Evolutionary conservation across 1,140 invertebrate genomes (phyloP).

Genomic region (Sarcophaga peregrina): DNA sequence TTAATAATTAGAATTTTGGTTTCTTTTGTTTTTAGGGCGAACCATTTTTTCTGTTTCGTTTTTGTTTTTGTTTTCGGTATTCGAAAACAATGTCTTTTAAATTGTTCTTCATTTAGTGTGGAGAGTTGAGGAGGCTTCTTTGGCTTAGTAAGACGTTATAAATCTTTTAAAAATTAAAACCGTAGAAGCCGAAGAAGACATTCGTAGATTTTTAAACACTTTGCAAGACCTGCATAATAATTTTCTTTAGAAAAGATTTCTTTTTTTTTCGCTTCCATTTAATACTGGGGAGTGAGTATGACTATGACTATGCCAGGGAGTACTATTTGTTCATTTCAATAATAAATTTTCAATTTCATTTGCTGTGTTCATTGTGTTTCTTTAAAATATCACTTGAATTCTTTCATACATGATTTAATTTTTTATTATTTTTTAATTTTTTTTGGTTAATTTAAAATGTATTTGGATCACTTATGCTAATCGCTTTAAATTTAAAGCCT

Average conservation of each 20-base stretch:
- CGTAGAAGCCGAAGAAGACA: slow-evolving; percentile 17
- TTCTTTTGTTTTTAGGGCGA: background rate
- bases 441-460: slow-evolving; percentile 15
- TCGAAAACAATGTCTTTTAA: too few species aligned
- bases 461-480: slow-evolving; percentile 22
- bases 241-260: background rate
- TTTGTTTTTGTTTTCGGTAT: background rate
- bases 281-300: too few species aligned
- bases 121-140: background rate
- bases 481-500: background rate
- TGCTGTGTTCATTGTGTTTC: background rate
- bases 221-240: background rate
- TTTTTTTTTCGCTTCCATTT: too few species aligned
- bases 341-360: background rate
- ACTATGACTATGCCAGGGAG: too few species aligned
- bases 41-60: background rate
- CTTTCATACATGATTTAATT: too few species aligned
- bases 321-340: background rate
- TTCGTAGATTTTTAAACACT: background rate
- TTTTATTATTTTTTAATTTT: background rate
- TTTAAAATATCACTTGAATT: too few species aligned
- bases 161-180: background rate
- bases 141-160: background rate
- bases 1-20: background rate
- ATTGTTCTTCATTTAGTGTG: too few species aligned